Percentiles rank a stretch among this genome's conserved stretches.
phyloP scores from a whole-genome alignment of 2,888 invertebrate genomes.

The Erebia palarica region DNA sequence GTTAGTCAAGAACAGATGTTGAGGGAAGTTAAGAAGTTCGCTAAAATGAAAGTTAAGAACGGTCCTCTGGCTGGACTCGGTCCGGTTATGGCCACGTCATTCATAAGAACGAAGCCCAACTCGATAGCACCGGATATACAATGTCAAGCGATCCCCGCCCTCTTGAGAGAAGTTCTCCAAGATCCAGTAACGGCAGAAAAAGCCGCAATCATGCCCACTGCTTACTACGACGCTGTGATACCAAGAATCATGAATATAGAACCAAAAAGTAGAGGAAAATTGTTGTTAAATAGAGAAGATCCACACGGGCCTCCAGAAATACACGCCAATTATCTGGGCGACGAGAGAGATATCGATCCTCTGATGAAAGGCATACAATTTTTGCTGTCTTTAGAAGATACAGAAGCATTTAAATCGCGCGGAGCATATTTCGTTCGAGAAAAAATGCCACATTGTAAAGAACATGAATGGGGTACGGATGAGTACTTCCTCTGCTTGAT shows the following conservation, averaged over 20 bases:
- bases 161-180: constrained; percentile 73
- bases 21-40: constrained; percentile 64
- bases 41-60: constrained; percentile 52
- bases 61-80: constrained; percentile 82
- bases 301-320: constrained; percentile 87
- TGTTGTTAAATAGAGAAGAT: constrained; percentile 84
- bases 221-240: constrained; percentile 83
- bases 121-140: constrained; percentile 84
- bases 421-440: constrained; percentile 80
- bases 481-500: constrained; percentile 85
- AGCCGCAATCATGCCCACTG: constrained; percentile 70
- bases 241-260: constrained; percentile 81
- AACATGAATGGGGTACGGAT: constrained; percentile 82
- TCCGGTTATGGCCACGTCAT: constrained; percentile 78
- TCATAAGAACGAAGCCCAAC: constrained; percentile 77
- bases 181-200: constrained; percentile 73
- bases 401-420: constrained; percentile 78
- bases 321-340: constrained; percentile 83
- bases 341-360: constrained; percentile 78
- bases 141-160: constrained; percentile 74
- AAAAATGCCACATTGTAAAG: constrained; percentile 81
- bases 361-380: constrained; percentile 83
- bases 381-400: constrained; percentile 79
- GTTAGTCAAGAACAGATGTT: constrained; percentile 63
- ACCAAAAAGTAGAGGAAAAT: constrained; percentile 83